phyloP scores from a whole-genome alignment of 2,113 vertebrate species.

The Limnothrissa miodon region DNA sequence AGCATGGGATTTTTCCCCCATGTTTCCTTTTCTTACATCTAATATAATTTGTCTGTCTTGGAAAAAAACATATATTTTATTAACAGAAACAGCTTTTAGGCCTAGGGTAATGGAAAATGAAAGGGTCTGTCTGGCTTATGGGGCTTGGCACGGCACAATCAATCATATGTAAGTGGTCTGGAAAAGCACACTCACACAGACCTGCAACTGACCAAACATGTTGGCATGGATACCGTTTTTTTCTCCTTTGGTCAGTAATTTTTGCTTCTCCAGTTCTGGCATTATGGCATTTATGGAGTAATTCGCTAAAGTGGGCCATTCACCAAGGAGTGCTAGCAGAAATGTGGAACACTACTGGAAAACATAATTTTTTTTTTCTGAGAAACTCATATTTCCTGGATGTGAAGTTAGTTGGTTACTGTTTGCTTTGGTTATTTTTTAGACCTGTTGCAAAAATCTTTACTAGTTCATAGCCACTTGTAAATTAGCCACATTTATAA shows the following conservation, averaged over 20 bases:
- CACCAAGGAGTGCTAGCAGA: not conserved
- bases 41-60: not conserved
- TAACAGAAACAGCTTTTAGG: constrained; percentile 19
- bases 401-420: not conserved
- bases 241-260: not conserved
- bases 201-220: not conserved
- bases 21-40: not conserved
- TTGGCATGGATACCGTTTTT: not conserved
- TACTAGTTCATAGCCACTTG: too few species aligned
- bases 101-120: not conserved
- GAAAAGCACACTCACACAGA: not conserved
- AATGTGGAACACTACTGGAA: not conserved
- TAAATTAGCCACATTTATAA: too few species aligned
- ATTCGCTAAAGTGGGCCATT: not conserved
- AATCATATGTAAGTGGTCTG: not conserved
- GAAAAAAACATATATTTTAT: not conserved
- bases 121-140: not conserved
- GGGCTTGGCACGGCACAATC: not conserved
- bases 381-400: not conserved
- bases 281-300: not conserved
- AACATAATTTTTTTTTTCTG: not conserved
- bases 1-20: too few species aligned
- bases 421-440: too few species aligned
- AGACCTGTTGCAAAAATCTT: too few species aligned
- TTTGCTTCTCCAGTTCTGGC: not conserved